These are phyloP conservation scores for Drosophila kurseongensis DNA, from an alignment of 1,140 invertebrate genomes.

Conservation along the genomic window DNA sequence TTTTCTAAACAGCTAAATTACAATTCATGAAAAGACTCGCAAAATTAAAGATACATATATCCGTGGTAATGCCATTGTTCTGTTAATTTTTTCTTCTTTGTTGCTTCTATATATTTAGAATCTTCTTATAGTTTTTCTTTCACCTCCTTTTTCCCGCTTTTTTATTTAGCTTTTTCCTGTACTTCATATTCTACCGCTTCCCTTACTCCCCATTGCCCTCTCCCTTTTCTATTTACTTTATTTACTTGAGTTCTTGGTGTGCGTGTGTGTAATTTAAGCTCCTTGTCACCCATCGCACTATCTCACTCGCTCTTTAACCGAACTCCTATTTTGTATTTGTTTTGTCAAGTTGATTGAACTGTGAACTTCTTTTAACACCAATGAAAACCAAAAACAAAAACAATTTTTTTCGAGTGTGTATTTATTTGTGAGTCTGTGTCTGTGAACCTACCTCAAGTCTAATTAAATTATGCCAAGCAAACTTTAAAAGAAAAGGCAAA, in stretches of 20 bases:
- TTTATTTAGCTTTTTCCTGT: not conserved
- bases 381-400: slow-evolving; percentile 15
- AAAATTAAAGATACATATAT: too few relatives aligned
- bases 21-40: too few relatives aligned
- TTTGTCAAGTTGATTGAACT: slow-evolving; percentile 68
- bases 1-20: too few relatives aligned
- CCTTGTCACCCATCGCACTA: not conserved
- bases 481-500: slow-evolving; percentile 12
- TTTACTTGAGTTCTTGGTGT: not conserved
- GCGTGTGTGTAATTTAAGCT: slow-evolving; percentile 5
- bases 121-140: not conserved
- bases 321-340: slow-evolving; percentile 49
- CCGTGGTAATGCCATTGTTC: too few relatives aligned
- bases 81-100: not conserved
- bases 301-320: not conserved
- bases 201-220: not conserved
- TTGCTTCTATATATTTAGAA: not conserved
- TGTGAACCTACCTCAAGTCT: slow-evolving; percentile 59
- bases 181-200: not conserved
- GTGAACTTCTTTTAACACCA: slow-evolving; percentile 51
- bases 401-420: slow-evolving; percentile 29
- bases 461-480: slow-evolving; percentile 63
- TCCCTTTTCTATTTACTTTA: slow-evolving; percentile 1
- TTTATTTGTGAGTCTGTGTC: too few relatives aligned
- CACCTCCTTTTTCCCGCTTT: not conserved